Evolutionary conservation across 2,888 invertebrate species (phyloP).

Genomic region (Apodemia duryi): DNA sequence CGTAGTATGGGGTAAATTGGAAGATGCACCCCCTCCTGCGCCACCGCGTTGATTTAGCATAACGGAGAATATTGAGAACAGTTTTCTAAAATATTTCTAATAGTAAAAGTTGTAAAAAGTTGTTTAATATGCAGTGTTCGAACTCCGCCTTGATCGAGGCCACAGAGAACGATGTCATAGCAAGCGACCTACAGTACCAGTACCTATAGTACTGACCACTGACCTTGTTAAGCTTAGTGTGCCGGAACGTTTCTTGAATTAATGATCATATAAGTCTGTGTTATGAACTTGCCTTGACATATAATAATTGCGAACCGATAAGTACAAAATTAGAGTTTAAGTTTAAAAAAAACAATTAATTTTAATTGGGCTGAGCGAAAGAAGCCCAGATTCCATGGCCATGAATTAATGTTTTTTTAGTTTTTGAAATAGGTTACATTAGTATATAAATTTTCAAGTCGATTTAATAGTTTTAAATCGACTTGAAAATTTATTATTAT

Average conservation of each 20-base stretch:
- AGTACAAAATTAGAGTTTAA: slow-evolving; percentile 22
- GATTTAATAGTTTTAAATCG: background rate
- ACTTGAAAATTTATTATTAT: no score
- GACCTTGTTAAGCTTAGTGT: slow-evolving; percentile 55
- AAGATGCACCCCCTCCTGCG: slow-evolving; percentile 86
- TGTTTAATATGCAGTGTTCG: slow-evolving; percentile 49
- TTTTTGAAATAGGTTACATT: background rate
- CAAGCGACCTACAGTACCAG: slow-evolving; percentile 66
- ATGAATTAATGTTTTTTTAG: background rate
- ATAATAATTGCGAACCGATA: slow-evolving; percentile 10
- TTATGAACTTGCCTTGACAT: slow-evolving; percentile 14
- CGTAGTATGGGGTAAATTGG: slow-evolving; percentile 94
- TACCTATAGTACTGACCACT: slow-evolving; percentile 54
- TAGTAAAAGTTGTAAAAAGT: slow-evolving; percentile 41
- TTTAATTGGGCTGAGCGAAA: no score
- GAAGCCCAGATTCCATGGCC: no score
- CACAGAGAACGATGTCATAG: slow-evolving; percentile 47
- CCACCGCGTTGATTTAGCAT: slow-evolving; percentile 51
- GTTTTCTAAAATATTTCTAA: background rate
- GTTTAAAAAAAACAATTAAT: background rate
- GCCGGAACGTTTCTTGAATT: slow-evolving; percentile 40
- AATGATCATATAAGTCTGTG: slow-evolving; percentile 3
- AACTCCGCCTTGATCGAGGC: slow-evolving; percentile 69
- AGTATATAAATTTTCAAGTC: background rate
- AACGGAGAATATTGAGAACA: background rate